Evolutionary conservation across 2,113 vertebrate species (phyloP), one percentile per base, ranked within the genome.

Genomic region (Callipepla squamata): DNA sequence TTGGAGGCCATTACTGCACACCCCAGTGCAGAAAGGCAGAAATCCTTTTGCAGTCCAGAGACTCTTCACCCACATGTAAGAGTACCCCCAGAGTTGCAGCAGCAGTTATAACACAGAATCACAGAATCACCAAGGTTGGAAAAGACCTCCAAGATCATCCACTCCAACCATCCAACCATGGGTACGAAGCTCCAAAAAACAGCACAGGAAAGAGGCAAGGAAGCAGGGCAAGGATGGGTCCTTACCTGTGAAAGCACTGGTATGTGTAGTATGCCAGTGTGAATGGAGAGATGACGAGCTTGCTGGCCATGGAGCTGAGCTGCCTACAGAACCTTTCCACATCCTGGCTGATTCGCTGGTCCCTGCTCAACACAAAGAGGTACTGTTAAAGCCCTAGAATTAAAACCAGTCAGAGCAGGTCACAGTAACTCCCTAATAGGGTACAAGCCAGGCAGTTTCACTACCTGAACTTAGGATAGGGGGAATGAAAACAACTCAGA

Each of bases 341-440:
- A 7, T 99, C 99, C 97, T 99, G 99, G 96, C 99, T 99, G 97
- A 99, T 99, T 15, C 99, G 98, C 98, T 99, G 99, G 96, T 99
- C 99, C 80, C 99, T 99, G 96, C 15, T 50, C 92, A 84, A 78
- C 85, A 90, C 82, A 87, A 65, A 91, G 45, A 73, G 45, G 66
- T 47, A 55, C 28, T 1, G 5, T 66, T 73, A 73, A 40, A 45
- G 40, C 59, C 40, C 62, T 87, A 45, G 3, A 59, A 11, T 11
- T 50, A 88, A 48, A 67, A 55, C 8, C 45, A 83, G 40, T 21
- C 7, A 12, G 26, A 23, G 55, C 36, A 53, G n/a, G 34, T 16
- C 5, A 17, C 9, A 70, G 12, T 47, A 42, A 51, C 53, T 26
- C 13, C 21, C n/a, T 66, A 50, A 42, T 2, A 59, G 36, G 20